A percentile compares a stretch with the other conserved stretches of the same genome.
These are phyloP conservation scores for Ctenosaura bakeri DNA, from an alignment of 2,797 vertebrate species.

Conservation along the genomic window DNA sequence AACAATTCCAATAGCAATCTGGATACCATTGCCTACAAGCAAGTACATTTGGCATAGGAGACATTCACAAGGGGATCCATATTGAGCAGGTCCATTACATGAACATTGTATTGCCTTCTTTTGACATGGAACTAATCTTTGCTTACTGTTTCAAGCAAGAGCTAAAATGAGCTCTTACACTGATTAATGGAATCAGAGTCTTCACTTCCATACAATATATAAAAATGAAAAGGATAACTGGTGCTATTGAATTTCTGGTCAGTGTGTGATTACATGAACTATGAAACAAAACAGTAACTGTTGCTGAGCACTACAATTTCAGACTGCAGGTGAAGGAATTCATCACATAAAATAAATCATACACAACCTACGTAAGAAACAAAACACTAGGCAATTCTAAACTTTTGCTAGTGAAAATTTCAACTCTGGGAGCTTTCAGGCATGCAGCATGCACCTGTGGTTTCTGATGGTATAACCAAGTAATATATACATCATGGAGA, in stretches of 20 bases:
- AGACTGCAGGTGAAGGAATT: not conserved
- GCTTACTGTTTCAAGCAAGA: slow-evolving; percentile 47
- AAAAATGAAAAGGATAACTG: slow-evolving; percentile 53
- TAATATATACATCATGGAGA: not conserved
- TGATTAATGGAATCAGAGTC: slow-evolving; percentile 25
- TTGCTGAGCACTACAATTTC: not conserved
- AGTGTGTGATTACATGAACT: slow-evolving; percentile 36
- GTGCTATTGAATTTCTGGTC: slow-evolving; percentile 36
- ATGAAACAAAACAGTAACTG: slow-evolving; percentile 47
- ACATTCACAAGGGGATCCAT: slow-evolving; percentile 6
- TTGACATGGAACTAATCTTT: slow-evolving; percentile 45
- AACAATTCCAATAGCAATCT: no score
- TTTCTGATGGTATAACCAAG: not conserved
- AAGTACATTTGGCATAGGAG: no score
- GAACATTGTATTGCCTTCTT: slow-evolving; percentile 49
- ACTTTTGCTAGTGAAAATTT: not conserved
- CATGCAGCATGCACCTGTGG: not conserved
- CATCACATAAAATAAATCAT: not conserved
- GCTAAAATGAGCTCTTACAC: slow-evolving; percentile 40
- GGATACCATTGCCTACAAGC: no score
- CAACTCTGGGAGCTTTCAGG: not conserved
- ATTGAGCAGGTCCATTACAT: slow-evolving; percentile 16
- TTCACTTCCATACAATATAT: slow-evolving; percentile 22
- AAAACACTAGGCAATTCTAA: no score
- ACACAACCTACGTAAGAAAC: not conserved